These are phyloP conservation scores for Ormia ochracea DNA, from an alignment of 2,888 invertebrate species.

Conservation along the genomic window DNA sequence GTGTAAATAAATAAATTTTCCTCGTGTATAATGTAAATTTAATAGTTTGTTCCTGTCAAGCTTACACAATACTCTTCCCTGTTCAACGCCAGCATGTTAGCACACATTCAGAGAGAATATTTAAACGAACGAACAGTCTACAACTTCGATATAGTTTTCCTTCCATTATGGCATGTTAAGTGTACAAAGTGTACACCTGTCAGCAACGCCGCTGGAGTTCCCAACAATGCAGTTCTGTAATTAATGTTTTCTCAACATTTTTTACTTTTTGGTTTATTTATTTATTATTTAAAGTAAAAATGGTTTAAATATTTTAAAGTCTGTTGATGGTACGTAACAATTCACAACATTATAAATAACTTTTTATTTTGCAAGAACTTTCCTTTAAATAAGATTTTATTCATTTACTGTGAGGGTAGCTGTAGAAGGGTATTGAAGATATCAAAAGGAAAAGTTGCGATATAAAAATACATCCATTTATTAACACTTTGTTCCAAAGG, in stretches of 20 bases:
- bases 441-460: too few species aligned
- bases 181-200: constrained; percentile 38
- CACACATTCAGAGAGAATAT: neutral
- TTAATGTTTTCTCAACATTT: constrained; percentile 28
- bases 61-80: constrained; percentile 29
- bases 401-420: too few species aligned
- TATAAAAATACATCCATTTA: too few species aligned
- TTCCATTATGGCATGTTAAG: constrained; percentile 4
- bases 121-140: neutral
- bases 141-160: neutral
- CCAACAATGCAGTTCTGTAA: constrained; percentile 10
- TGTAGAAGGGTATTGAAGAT: too few species aligned
- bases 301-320: constrained; percentile 3
- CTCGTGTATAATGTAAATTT: constrained; percentile 50
- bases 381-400: too few species aligned
- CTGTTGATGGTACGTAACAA: neutral
- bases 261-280: neutral
- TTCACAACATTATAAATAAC: neutral
- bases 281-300: neutral
- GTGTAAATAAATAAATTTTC: constrained; percentile 50
- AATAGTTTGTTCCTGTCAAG: constrained; percentile 53
- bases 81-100: neutral
- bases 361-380: neutral
- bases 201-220: constrained; percentile 30
- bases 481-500: too few species aligned